Conservation (phyloP, 2,113 vertebrate species). For the Odocoileus virginianus region DNA sequence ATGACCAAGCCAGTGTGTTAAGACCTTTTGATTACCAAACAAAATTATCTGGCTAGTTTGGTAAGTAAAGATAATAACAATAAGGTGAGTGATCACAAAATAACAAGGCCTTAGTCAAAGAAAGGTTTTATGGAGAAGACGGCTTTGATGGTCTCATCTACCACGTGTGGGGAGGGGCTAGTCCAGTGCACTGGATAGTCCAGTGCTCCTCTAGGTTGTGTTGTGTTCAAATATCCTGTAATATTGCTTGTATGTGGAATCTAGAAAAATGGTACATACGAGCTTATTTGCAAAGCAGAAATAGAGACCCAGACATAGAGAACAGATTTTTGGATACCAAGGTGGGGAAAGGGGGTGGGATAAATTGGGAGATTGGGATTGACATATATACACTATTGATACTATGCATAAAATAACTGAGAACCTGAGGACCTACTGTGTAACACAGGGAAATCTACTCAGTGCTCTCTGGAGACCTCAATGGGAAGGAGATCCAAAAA, state of each 20-base stretch:
- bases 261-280: background rate
- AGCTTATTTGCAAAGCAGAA: background rate
- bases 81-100: background rate
- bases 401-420: background rate
- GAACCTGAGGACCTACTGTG: background rate
- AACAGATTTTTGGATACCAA: background rate
- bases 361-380: background rate
- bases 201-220: no score
- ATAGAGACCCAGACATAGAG: background rate
- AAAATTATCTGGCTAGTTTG: background rate
- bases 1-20: background rate
- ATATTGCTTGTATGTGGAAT: background rate
- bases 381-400: background rate
- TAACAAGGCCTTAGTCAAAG: background rate
- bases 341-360: background rate
- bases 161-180: background rate
- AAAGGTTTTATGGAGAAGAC: background rate
- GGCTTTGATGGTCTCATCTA: background rate
- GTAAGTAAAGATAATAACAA: background rate
- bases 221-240: background rate
- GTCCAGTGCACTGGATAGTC: background rate
- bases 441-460: background rate
- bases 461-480: background rate
- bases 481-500: background rate
- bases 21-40: background rate